Evolutionary conservation across 2,797 vertebrate genomes (phyloP), one percentile per base, ranked within the genome.

Genomic region (Pogonophryne albipinna): DNA sequence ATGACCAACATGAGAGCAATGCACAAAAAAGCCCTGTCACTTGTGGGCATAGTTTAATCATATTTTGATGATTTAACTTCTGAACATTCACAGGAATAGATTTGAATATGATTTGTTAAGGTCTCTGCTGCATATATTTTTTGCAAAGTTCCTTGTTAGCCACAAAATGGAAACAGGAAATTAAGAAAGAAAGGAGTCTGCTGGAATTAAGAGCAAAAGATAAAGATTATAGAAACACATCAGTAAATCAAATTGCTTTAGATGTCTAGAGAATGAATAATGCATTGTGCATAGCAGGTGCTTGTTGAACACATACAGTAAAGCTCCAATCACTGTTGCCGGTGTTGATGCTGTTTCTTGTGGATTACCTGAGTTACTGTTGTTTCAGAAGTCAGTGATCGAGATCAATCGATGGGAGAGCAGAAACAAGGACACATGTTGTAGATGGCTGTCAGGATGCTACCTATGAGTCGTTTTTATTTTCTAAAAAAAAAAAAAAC

Each of bases 51-150:
- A 80, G 66, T 80, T 87, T 80, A 83, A 88, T 89, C 77, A 86
- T 65, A 87, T 74, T 79, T 86, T 78, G 66, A 82, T 85, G 85
- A 85, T 86, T 86, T 80, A 83, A 86, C 66, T 69, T 71, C 20
- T 44, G 66, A 84, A 70, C 74, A 80, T 85, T 79, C 63, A 61
- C 38, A 66, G 47, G 79, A 80, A 84, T 88, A 69, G 76, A 74
- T 84, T 79, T 84, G 71, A 78, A 87, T 83, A 55, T 44, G 68
- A 66, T 81, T 80, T 84, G 45, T 64, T 72, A 41, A 61, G 38
- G 71, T 61, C 23, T 73, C 14, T 41, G 65, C 4, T 70, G 53
- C 45, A 11, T 68, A 66, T 66, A 31, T 45, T 58, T 61, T 60
- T 55, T 72, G 16, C 66, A 45, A 10, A 8, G 57, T 59, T 19